A percentile compares a stretch with the other conserved stretches of the same genome.
Evolutionary conservation across 2,113 vertebrate genomes (phyloP).

Genomic region (Sphyrna mokarran): DNA sequence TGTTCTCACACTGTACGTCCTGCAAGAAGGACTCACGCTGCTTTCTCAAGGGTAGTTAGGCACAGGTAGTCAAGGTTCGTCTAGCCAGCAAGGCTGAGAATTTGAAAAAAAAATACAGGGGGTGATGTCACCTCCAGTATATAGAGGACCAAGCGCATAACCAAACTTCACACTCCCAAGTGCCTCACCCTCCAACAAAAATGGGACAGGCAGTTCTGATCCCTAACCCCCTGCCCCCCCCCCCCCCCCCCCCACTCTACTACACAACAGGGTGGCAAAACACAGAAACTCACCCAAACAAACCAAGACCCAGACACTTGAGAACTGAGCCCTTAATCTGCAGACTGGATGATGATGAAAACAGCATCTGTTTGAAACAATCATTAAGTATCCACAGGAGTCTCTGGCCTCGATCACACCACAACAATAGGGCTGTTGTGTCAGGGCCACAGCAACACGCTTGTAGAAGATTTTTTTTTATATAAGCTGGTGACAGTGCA

Average conservation of each 20-base stretch:
- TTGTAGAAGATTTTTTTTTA: neutral
- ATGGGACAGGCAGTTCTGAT: neutral
- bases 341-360: conserved; percentile 4
- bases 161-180: neutral
- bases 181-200: neutral
- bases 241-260: neutral
- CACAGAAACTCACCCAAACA: neutral
- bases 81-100: neutral
- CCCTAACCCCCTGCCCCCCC: no score
- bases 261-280: neutral
- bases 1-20: neutral
- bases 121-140: neutral
- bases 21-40: neutral
- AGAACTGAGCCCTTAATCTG: conserved; percentile 14
- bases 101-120: neutral
- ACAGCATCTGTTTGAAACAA: neutral
- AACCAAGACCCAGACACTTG: conserved; percentile 4
- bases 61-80: neutral
- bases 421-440: neutral
- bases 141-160: neutral
- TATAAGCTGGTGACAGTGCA: neutral
- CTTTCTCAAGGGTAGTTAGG: neutral
- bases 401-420: neutral
- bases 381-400: conserved; percentile 5
- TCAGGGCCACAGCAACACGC: neutral